Evolutionary conservation across 2,888 invertebrate genomes (phyloP).

Genomic region (Phytoseiulus persimilis): DNA sequence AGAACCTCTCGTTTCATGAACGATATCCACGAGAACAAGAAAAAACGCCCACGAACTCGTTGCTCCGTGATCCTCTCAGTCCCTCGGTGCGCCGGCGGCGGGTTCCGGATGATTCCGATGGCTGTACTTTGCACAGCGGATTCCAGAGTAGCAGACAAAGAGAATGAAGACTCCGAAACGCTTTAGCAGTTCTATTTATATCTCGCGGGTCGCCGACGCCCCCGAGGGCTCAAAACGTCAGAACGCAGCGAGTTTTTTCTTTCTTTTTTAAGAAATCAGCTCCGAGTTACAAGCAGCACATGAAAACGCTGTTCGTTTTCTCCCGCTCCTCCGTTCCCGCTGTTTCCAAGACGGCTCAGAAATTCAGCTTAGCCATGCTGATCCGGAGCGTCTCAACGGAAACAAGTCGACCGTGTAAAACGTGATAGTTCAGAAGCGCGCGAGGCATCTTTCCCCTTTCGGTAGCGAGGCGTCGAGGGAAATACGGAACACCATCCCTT

Average conservation of each 20-base stretch:
- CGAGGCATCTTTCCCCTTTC: neutral
- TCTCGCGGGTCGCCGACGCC: neutral
- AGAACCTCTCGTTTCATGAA: neutral
- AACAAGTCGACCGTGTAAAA: neutral
- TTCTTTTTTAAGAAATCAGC: neutral
- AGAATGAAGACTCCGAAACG: neutral
- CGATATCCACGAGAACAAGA: neutral
- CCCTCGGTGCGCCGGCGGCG: neutral
- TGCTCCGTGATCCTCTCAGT: neutral
- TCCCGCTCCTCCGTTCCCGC: neutral
- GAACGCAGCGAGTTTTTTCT: neutral
- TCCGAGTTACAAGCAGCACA: neutral
- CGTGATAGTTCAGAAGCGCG: neutral
- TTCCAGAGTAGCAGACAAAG: neutral
- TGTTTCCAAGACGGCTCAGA: neutral
- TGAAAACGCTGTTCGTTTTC: neutral
- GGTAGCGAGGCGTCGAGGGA: neutral
- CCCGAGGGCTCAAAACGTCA: conserved; percentile 5
- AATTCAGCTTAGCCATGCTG: neutral
- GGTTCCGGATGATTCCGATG: neutral
- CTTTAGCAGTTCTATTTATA: neutral
- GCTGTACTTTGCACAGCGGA: neutral
- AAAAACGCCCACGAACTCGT: neutral
- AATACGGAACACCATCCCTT: neutral
- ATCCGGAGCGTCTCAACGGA: neutral